phyloP scores from a whole-genome alignment of 2,113 vertebrate species.

The Myiagra hebetior region DNA sequence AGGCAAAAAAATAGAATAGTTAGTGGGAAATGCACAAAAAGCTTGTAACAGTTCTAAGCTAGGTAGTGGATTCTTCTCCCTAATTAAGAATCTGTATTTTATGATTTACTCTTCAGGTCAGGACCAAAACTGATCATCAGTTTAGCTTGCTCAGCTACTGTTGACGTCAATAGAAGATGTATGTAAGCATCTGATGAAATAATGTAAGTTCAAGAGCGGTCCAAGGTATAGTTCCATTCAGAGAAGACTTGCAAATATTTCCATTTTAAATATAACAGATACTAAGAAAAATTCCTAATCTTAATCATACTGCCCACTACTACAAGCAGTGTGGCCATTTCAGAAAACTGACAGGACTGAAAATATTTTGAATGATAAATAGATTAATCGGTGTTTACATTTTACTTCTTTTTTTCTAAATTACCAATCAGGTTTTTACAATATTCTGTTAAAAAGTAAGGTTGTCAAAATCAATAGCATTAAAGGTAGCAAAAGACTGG shows the following conservation, averaged over 20 bases:
- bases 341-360: conserved; percentile 33
- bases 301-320: conserved; percentile 2
- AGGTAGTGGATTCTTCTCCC: not conserved
- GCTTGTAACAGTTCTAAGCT: not conserved
- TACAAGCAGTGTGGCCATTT: conserved; percentile 37
- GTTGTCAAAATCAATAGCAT: conserved; percentile 43
- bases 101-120: not conserved
- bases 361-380: conserved; percentile 42
- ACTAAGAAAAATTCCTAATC: not conserved
- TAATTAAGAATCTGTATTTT: conserved; percentile 14
- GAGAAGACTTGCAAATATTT: conserved; percentile 27
- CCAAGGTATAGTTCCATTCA: not conserved
- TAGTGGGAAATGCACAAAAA: conserved; percentile 13
- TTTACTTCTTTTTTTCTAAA: conserved; percentile 58
- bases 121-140: not conserved
- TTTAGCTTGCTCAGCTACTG: conserved; percentile 14
- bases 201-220: not conserved
- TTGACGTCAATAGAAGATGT: not conserved
- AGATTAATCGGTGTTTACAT: conserved; percentile 71
- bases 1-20: not conserved
- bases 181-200: not conserved
- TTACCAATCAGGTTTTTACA: conserved; percentile 54
- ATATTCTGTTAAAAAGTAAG: conserved; percentile 35
- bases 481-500: conserved; percentile 56
- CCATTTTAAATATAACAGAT: not conserved